Evolutionary conservation across 2,797 vertebrate genomes (phyloP).

Genomic region (Phaenicophaeus curvirostris): DNA sequence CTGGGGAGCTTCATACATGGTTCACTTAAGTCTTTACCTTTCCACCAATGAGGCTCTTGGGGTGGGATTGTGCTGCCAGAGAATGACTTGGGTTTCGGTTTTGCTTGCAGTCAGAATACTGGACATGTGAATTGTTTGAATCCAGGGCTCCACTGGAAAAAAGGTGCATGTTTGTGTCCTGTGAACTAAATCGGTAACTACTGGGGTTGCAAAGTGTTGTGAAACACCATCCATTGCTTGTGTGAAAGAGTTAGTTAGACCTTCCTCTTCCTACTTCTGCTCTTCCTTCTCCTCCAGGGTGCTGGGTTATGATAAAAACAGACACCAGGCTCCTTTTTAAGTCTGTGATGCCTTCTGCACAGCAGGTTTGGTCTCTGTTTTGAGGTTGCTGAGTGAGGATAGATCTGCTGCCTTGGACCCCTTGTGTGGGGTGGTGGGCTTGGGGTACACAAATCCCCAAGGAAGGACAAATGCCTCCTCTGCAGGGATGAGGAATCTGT

Average conservation of each 20-base stretch:
- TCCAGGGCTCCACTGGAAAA: background rate
- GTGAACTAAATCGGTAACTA: fast-evolving
- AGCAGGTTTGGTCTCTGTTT: background rate
- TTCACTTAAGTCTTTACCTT: background rate
- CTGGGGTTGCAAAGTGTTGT: background rate
- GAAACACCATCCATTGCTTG: background rate
- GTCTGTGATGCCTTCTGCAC: background rate
- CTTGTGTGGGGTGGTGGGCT: background rate
- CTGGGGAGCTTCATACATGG: background rate
- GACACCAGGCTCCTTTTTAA: fast-evolving
- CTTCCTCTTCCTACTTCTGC: background rate
- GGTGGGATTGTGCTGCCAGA: background rate
- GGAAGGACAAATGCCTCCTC: fast-evolving
- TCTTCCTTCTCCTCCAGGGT: background rate
- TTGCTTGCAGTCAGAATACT: background rate
- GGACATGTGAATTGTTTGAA: background rate
- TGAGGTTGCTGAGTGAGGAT: background rate
- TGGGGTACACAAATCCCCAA: background rate
- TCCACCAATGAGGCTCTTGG: fast-evolving
- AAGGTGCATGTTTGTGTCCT: background rate
- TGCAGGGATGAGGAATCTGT: too few species aligned
- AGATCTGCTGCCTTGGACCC: background rate
- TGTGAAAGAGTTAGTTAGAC: background rate
- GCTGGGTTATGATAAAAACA: background rate
- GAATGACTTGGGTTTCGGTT: background rate